Evolutionary conservation across 1,140 invertebrate species (phyloP).

Genomic region (Drosophila lini): DNA sequence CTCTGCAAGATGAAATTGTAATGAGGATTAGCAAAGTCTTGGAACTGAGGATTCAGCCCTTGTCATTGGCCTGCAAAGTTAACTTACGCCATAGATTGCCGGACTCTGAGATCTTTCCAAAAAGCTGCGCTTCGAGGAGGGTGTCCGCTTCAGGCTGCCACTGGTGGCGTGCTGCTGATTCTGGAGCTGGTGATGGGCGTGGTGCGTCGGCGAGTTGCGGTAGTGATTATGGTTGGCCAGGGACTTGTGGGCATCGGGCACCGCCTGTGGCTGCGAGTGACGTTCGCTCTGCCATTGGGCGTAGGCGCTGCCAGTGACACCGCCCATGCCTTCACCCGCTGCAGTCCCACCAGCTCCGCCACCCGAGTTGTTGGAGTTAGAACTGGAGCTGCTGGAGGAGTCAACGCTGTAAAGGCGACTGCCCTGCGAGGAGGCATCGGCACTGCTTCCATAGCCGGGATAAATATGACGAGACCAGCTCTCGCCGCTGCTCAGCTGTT

Average conservation of each 20-base stretch:
- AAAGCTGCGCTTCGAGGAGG: slow-evolving; percentile 75
- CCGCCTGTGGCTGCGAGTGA: slow-evolving; percentile 78
- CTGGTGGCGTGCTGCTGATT: slow-evolving; percentile 34
- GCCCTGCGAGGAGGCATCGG: slow-evolving; percentile 45
- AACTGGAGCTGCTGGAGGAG: slow-evolving; percentile 77
- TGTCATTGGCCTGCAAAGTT: not conserved
- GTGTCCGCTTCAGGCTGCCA: slow-evolving; percentile 77
- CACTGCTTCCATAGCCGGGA: slow-evolving; percentile 51
- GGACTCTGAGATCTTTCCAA: slow-evolving; percentile 82
- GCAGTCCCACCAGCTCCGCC: slow-evolving; percentile 29
- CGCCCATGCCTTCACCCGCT: slow-evolving; percentile 42
- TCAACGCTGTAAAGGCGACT: slow-evolving; percentile 68
- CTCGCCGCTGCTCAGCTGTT: slow-evolving; percentile 75
- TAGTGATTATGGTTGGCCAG: slow-evolving; percentile 68
- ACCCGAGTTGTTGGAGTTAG: slow-evolving; percentile 67
- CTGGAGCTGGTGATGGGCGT: slow-evolving; percentile 13
- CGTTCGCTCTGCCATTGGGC: slow-evolving; percentile 70
- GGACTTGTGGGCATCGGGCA: slow-evolving; percentile 76
- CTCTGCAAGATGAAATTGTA: slow-evolving; percentile 55
- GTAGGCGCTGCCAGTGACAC: slow-evolving; percentile 70
- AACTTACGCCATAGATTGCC: slow-evolving; percentile 78
- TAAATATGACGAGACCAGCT: slow-evolving; percentile 70
- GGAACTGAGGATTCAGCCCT: not conserved
- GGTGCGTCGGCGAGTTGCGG: slow-evolving; percentile 71
- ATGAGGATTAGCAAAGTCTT: slow-evolving; percentile 1